These are phyloP conservation scores for Brachycybe producta DNA, from an alignment of 2,888 invertebrate genomes.

Conservation along the genomic window DNA sequence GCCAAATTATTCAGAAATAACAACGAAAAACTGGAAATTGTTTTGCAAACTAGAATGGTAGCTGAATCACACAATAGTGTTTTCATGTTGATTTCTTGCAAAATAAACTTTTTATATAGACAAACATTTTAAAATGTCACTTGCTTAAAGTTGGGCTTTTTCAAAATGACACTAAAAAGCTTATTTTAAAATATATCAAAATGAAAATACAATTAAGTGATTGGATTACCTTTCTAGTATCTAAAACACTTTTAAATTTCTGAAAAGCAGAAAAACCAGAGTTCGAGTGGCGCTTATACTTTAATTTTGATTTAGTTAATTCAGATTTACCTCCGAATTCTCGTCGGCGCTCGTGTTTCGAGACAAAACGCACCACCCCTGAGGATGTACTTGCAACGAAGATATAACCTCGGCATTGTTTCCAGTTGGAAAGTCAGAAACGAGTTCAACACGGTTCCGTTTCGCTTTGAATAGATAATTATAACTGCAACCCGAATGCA, in stretches of 20 bases:
- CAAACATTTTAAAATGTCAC: no score
- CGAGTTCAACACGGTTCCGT: constrained; percentile 75
- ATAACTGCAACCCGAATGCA: constrained; percentile 64
- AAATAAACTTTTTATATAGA: no score
- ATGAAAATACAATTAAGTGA: no score
- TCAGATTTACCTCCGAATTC: constrained; percentile 55
- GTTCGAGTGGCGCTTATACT: not conserved
- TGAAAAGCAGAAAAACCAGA: not conserved
- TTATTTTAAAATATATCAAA: no score
- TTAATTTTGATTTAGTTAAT: not conserved
- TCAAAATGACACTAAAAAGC: no score
- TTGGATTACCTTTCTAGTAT: no score
- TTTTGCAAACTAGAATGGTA: no score
- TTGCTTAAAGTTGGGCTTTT: no score
- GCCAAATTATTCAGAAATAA: not conserved
- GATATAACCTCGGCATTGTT: constrained; percentile 84
- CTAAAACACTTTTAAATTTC: no score
- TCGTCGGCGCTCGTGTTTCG: constrained; percentile 77
- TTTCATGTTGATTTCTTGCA: no score
- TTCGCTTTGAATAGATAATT: constrained; percentile 69
- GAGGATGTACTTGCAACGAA: constrained; percentile 76
- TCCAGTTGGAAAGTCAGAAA: constrained; percentile 72
- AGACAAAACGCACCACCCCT: constrained; percentile 77
- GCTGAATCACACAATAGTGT: no score
- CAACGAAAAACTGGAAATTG: no score